phyloP scores from a whole-genome alignment of 1,140 invertebrate species.

The Macrobrachium rosenbergii region DNA sequence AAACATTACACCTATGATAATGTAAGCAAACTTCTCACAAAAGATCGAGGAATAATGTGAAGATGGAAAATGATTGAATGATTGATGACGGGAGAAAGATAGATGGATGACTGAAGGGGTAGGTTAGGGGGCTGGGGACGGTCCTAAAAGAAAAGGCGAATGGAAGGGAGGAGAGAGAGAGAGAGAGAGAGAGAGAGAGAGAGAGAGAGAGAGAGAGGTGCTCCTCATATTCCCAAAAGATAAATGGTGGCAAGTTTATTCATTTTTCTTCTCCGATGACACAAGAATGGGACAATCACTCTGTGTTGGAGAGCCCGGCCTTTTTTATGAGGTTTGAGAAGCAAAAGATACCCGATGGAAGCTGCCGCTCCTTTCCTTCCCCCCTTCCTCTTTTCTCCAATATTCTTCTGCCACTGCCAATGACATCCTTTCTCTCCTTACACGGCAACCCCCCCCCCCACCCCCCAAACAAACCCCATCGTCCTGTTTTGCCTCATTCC shows the following conservation, averaged over 20 bases:
- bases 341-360: no score
- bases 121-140: background rate
- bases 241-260: background rate
- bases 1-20: no score
- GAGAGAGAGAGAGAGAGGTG: background rate
- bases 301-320: background rate
- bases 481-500: no score
- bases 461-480: no score
- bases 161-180: background rate
- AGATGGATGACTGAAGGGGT: background rate
- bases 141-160: background rate
- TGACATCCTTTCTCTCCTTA: no score
- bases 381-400: no score
- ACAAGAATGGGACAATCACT: slow-evolving; percentile 27
- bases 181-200: slow-evolving; percentile 22
- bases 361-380: no score
- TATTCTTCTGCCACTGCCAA: no score
- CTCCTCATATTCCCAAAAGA: background rate
- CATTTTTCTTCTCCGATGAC: background rate
- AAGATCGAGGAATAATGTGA: no score
- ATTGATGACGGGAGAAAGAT: background rate
- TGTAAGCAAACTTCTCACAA: no score
- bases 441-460: no score
- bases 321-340: no score
- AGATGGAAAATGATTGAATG: background rate